Evolutionary conservation across 2,888 invertebrate species (phyloP).

Genomic region (Ferdinandea cuprea): DNA sequence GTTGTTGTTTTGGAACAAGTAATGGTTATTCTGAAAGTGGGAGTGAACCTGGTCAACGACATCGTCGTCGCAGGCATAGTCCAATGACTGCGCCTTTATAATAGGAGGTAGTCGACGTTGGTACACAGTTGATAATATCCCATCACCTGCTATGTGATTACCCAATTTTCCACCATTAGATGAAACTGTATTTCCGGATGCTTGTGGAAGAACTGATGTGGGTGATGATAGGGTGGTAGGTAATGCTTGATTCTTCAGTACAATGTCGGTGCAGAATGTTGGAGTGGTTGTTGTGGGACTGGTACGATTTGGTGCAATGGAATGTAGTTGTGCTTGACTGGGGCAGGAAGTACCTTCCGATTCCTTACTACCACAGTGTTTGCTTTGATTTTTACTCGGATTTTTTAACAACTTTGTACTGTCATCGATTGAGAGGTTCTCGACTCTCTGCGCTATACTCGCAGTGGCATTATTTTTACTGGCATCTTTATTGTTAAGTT

Average conservation of each 20-base stretch:
- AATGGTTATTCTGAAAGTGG: constrained; percentile 57
- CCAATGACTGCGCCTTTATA: constrained; percentile 67
- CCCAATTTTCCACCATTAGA: constrained; percentile 38
- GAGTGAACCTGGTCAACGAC: constrained; percentile 34
- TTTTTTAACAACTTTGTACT: constrained; percentile 18
- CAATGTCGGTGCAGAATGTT: constrained; percentile 53
- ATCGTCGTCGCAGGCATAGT: constrained; percentile 54
- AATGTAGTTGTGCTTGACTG: constrained; percentile 31
- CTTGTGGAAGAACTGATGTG: constrained; percentile 34
- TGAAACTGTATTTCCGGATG: constrained; percentile 24
- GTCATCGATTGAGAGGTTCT: constrained; percentile 35
- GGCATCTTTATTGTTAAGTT: constrained; percentile 7
- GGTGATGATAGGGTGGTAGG: constrained; percentile 54
- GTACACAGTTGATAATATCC: constrained; percentile 9
- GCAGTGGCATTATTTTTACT: constrained; percentile 16
- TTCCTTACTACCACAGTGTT: constrained; percentile 32
- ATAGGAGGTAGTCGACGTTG: constrained; percentile 66
- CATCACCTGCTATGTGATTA: constrained; percentile 33
- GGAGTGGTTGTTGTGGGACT: constrained; percentile 18
- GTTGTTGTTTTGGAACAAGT: constrained; percentile 47
- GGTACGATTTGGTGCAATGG: constrained; percentile 52
- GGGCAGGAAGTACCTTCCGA: constrained; percentile 48
- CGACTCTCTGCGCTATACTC: constrained; percentile 26
- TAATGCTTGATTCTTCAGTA: constrained; percentile 43
- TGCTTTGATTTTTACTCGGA: constrained; percentile 45